Evolutionary conservation across 2,113 vertebrate species (phyloP), one percentile per base, ranked within the genome.

Genomic region (Oreochromis aureus): DNA sequence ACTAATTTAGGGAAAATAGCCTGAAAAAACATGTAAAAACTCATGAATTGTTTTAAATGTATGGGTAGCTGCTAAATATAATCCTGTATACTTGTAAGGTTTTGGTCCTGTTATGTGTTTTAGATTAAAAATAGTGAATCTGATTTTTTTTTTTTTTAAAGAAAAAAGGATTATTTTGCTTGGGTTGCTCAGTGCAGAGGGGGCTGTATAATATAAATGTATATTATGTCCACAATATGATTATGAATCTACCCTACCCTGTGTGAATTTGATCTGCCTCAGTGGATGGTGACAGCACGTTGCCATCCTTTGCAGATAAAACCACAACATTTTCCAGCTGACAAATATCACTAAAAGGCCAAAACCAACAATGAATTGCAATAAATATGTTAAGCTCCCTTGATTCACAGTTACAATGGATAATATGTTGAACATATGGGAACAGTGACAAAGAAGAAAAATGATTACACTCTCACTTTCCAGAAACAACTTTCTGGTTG

Each of bases 401-500:
- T 48, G 69, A 46, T 11, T 19, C 41, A 76, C 71, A 51, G 24
- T 19, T 76, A 51, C 16, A 32, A 46, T 12, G 44, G 44, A 48
- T 3, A 32, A 48, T 11, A 48, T 48, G 18, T 19, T 19, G 1
- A 78, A 78, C 10, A 53, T 32, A n/a, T 53, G 73, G 27, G 73
- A 32, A 51, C 44, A 19, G 6, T 51, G 9, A 76, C 71, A 71
- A 7, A 30, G 24, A 76, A 76, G 71, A 51, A 30, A 76, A 76
- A 51, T n/a, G 7, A n/a, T 34, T 34, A 34, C 7, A 2, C 71
- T 12, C 10, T 78, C 16, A 51, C 24, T 53, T 51, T 78, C 73
- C 73, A 78, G 46, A 78, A 78, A 78, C 16, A 76, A 32, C 44
- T 76, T 53, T 78, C 73, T 53, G 46, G 27, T 53, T 34, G 46